Conservation (phyloP, 2,113 vertebrate species). For the Acanthisitta chloris region DNA sequence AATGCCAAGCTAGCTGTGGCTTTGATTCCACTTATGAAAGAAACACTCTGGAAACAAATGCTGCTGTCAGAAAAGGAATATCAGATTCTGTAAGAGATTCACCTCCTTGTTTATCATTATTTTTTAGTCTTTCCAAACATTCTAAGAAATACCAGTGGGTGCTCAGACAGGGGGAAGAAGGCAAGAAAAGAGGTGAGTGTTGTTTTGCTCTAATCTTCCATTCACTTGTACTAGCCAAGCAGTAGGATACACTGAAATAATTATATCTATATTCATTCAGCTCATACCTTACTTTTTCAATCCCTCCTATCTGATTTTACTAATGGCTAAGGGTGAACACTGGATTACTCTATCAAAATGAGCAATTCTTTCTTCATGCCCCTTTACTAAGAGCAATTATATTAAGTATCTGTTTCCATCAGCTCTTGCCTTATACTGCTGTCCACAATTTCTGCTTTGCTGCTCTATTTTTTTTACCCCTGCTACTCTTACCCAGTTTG, state of each 20-base stretch:
- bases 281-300: background rate
- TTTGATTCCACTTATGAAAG: background rate
- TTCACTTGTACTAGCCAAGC: background rate
- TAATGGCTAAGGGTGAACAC: conserved; percentile 30
- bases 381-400: conserved; percentile 36
- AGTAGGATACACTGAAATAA: background rate
- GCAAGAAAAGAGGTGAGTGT: background rate
- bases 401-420: conserved; percentile 19
- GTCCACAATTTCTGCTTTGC: background rate
- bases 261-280: background rate
- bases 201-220: background rate
- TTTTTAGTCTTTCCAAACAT: background rate
- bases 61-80: background rate
- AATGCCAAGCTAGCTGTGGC: background rate
- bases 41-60: background rate
- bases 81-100: background rate
- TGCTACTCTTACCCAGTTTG: background rate
- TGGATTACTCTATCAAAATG: conserved; percentile 19
- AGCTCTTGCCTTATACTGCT: background rate
- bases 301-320: conserved; percentile 13
- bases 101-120: background rate
- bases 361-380: background rate
- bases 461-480: conserved; percentile 56
- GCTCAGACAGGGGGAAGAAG: background rate
- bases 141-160: background rate